Evolutionary conservation across 2,888 invertebrate genomes (phyloP).

Genomic region (Hydraecia micacea): DNA sequence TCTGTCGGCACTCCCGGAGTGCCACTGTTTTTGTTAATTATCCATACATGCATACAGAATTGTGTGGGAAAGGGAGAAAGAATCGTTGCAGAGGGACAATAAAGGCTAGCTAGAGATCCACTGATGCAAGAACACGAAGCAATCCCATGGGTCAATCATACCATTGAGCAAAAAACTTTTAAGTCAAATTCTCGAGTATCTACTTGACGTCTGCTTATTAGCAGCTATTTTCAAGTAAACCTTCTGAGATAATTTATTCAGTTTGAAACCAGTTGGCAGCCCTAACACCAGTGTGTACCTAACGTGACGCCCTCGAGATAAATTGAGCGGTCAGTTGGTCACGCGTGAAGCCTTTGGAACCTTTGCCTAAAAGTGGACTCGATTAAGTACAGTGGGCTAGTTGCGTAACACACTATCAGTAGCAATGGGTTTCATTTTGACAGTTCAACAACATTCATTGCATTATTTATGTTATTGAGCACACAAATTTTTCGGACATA

Average conservation of each 20-base stretch:
- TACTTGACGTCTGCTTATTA: too few relatives aligned
- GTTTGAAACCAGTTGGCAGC: background rate
- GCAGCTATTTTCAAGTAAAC: background rate
- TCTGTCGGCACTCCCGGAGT: too few relatives aligned
- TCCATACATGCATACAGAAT: too few relatives aligned
- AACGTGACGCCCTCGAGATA: conserved; percentile 19
- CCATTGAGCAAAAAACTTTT: background rate
- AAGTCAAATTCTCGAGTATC: background rate
- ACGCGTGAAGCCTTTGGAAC: conserved; percentile 12
- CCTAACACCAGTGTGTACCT: conserved; percentile 15
- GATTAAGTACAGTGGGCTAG: too few relatives aligned
- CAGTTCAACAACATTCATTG: background rate
- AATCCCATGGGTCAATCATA: background rate
- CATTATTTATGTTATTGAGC: too few relatives aligned
- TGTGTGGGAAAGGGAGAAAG: too few relatives aligned
- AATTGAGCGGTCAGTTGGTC: conserved; percentile 31
- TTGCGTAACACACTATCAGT: too few relatives aligned
- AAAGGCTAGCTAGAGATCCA: too few relatives aligned
- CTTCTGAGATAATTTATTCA: conserved; percentile 5
- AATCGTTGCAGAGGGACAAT: too few relatives aligned
- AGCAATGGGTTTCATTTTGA: too few relatives aligned
- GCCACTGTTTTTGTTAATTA: too few relatives aligned
- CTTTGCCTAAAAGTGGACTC: background rate
- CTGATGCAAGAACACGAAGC: background rate
- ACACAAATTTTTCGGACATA: too few relatives aligned